Percentiles rank a stretch among this genome's conserved stretches.
Conservation (phyloP, 1,140 invertebrate species). For the Brachionus rotundiformis region DNA sequence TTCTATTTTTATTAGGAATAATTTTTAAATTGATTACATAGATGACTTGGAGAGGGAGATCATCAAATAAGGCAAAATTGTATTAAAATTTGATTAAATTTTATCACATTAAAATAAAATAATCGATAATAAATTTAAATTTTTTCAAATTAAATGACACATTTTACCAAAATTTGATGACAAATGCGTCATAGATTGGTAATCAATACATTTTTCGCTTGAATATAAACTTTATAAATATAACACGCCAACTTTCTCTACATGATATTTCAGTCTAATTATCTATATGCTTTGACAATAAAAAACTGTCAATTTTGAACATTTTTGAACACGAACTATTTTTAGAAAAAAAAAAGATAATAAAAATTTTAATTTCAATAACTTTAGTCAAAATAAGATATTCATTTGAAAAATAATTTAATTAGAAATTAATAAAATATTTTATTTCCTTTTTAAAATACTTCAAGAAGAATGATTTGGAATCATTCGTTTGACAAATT, state of each 20-base stretch:
- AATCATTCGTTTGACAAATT: too few species aligned
- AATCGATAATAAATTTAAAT: neutral
- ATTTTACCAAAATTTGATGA: neutral
- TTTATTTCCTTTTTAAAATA: neutral
- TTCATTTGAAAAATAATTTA: too few species aligned
- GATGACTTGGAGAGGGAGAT: neutral
- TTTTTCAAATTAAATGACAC: neutral
- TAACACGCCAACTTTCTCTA: neutral
- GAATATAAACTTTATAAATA: neutral
- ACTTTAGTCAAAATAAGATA: too few species aligned
- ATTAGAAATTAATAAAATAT: neutral
- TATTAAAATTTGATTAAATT: neutral
- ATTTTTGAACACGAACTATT: neutral
- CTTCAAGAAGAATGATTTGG: too few species aligned
- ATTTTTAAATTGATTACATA: neutral
- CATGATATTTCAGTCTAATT: neutral
- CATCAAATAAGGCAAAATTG: neutral
- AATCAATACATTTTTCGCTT: neutral
- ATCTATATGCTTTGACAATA: neutral
- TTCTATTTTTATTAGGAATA: neutral
- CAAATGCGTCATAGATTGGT: neutral
- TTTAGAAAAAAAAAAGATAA: too few species aligned
- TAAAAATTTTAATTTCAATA: too few species aligned
- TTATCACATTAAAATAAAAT: neutral
- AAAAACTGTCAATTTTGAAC: neutral